Evolutionary conservation across 2,888 invertebrate species (phyloP), one percentile per base, ranked within the genome.

Genomic region (Melieria omissa): DNA sequence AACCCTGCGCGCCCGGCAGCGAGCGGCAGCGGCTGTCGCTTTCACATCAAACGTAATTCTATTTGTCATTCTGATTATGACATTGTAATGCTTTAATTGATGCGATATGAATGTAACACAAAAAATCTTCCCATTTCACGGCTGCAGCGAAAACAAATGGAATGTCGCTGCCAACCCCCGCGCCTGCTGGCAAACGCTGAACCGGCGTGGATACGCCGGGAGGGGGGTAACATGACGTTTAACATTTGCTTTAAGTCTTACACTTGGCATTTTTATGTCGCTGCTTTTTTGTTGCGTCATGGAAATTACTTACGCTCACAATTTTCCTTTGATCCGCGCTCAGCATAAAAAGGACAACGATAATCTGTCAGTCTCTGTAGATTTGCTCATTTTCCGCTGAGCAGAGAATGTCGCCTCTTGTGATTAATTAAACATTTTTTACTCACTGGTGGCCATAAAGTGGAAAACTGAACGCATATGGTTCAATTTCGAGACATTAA

Each of bases 1-100:
- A 47, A 47, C 69, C 46, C 69, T 45, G 45, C 71, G 6, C 44
- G 14, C 7, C 58, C 47, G 44, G 47, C 62, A 14, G 66, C 63
- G 52, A 44, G 72, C 77, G 76, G 75, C 47, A 45, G 49, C 65
- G 77, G 79, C 83, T 86, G 85, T 79, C 82, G 83, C 77, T 78
- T 86, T 81, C 80, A 80, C 83, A 82, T 85, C 84, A 80, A 80
- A 79, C 80, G 79, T 86, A 86, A 85, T 85, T 85, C 82, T 86
- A 85, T 85, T 85, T 85, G 85, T 85, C 85, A 85, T 85, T 84
- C 82, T 85, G 85, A 85, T 85, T 85, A 85, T 85, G 85, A 86
- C 85, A 82, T 85, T 86, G 85, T 85, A 84, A 84, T 85, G 83
- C 86, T 83, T 83, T 86, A 86, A 85, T 86, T 85, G 86, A 85